Base-by-base conservation (phyloP, 1,140 invertebrate species). In the Cataglyphis hispanica region DNA sequence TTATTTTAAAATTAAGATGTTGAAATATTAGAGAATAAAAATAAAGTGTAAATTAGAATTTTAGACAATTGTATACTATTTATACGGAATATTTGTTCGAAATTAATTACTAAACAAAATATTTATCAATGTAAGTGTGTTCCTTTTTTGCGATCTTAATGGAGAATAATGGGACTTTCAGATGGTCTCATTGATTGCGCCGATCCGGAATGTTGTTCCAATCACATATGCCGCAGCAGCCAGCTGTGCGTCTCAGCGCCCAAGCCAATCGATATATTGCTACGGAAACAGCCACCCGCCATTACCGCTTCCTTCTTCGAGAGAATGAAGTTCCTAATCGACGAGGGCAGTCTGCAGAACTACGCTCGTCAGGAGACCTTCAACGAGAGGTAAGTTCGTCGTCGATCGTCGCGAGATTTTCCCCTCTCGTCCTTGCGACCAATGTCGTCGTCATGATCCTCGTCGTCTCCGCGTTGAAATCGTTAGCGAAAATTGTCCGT, bases 261-360 rank as follows among this genome's bases (percentile, higher is more conserved):
- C 3, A 98, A 99, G 92, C 99, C 99, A 1, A 98, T 98, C 78
- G 98, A 99, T 93, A 98, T 99, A 76, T 96, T 99, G 1, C 95
- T 99, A 7, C 95, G 98, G 63, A 99, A 99, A 95, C 98, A 99
- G 92, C 98, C 98, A 1, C 98, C 98, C 1, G 98, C 98, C 22
- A 98, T 99, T 85, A 99, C 98, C 0, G 98, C 99, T 0, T 99
- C 98, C 0, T 99, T 99, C 96, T 99, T 99, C 94, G 98, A 99
- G 94, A 97, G 98, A 92, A 99, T 99, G 98, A 98, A 98, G 93
- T 99, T 99, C 95, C 96, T 99, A 58, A 99, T 99, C 88, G 98
- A 99, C 95, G 98, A 99, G 94, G 98, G 98, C 93, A 99, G 98
- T 95, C 96, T 99, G 22, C 99, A 99, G 95, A 99, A 98, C 94